A percentile compares a stretch with the other conserved stretches of the same genome.
Evolutionary conservation across 2,888 invertebrate species (phyloP).

Genomic region (Heliconius ethilla): DNA sequence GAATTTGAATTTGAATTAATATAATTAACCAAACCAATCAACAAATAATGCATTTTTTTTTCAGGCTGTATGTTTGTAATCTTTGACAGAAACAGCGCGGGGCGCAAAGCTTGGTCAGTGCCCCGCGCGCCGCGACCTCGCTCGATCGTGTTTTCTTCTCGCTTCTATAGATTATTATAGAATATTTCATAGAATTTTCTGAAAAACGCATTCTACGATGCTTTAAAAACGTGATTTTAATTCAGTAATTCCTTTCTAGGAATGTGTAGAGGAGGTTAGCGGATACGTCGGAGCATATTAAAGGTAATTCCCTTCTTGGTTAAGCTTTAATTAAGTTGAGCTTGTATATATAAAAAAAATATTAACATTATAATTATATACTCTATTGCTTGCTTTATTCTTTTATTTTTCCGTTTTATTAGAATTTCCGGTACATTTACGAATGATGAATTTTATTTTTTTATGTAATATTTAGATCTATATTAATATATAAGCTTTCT

Average conservation of each 20-base stretch:
- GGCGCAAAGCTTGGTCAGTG: slow-evolving; percentile 69
- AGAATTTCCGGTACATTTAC: neutral
- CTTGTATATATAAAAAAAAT: neutral
- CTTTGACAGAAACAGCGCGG: slow-evolving; percentile 63
- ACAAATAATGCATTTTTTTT: neutral
- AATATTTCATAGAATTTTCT: slow-evolving; percentile 16
- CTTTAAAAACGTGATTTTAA: slow-evolving; percentile 24
- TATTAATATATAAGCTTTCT: neutral
- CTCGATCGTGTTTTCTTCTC: slow-evolving; percentile 47
- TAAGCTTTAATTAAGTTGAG: slow-evolving; percentile 4
- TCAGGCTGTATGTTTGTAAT: slow-evolving; percentile 57
- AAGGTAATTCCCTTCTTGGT: slow-evolving; percentile 30
- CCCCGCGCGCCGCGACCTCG: slow-evolving; percentile 66
- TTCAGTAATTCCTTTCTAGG: slow-evolving; percentile 14
- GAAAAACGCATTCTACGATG: slow-evolving; percentile 12
- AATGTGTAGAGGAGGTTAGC: slow-evolving; percentile 33
- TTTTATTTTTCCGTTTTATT: neutral
- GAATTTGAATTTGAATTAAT: too few relatives aligned
- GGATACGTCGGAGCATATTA: slow-evolving; percentile 22
- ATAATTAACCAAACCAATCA: neutral
- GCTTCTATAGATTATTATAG: slow-evolving; percentile 3
- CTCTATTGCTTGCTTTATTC: neutral
- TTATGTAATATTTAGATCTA: neutral
- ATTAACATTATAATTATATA: neutral
- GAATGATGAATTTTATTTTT: neutral